Evolutionary conservation across 2,113 vertebrate species (phyloP).

Genomic region (Pteropus alecto): DNA sequence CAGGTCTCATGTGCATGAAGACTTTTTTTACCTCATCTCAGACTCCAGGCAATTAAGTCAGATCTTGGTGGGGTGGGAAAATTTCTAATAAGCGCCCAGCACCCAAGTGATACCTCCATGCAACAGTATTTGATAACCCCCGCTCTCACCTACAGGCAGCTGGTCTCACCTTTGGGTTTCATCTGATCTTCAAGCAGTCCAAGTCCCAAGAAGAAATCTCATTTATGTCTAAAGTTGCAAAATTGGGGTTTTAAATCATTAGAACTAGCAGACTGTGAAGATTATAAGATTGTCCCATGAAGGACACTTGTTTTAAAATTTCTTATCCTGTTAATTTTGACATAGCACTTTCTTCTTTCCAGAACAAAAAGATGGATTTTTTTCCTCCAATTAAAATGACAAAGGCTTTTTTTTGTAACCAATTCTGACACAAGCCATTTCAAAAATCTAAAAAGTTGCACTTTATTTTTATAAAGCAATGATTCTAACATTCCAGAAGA

Average conservation of each 20-base stretch:
- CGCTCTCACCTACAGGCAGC: neutral
- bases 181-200: neutral
- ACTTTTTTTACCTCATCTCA: neutral
- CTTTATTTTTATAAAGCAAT: neutral
- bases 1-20: neutral
- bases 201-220: neutral
- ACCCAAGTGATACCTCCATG: neutral
- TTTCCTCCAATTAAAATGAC: neutral
- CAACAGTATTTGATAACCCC: neutral
- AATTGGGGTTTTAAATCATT: neutral
- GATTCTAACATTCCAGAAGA: neutral
- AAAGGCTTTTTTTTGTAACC: neutral
- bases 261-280: neutral
- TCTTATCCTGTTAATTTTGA: neutral
- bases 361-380: neutral
- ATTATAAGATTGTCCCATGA: neutral
- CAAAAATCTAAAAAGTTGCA: neutral
- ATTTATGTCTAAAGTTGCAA: neutral
- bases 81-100: neutral
- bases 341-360: neutral
- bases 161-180: neutral
- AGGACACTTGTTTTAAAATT: neutral
- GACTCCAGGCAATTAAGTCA: neutral
- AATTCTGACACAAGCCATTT: neutral
- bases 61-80: neutral